Base-by-base conservation (phyloP, 2,888 invertebrate genomes). In the Drosophila percnosoma region DNA sequence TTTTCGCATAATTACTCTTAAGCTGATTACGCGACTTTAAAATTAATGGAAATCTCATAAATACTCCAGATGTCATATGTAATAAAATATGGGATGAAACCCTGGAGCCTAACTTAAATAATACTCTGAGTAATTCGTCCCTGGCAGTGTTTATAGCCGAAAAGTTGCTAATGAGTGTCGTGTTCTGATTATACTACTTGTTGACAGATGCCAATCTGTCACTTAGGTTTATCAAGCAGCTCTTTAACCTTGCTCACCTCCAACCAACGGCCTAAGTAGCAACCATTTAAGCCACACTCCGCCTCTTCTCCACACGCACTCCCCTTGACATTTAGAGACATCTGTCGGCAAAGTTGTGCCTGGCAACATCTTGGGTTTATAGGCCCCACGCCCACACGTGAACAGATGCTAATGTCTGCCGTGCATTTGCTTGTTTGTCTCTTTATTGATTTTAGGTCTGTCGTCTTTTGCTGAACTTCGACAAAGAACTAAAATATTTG, bases 321-420 rank as follows among this genome's bases (percentile, higher is more conserved):
- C 7, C 29, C 36, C 34, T 15, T 53, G 51, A 48, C 61, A 74
- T 63, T 81, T 68, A 59, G 68, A 57, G 68, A 62, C 54, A 75
- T 76, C 71, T 87, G 82, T 68, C 68, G 59, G 45, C 52, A 77
- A 83, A 83, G 54, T 87, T 84, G 71, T 63, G 57, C 64, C 78
- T 69, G 57, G 11, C 55, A 68, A 66, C 61, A 55, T 38, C 33
- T 48, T 15, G 31, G 21, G 27, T 36, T 72, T 70, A 48, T 69
- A 21, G 34, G 59, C 24, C n/a, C 27, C 29, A 55, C 33, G 24
- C 52, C 49, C 66, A 53, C 58, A 75, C 64, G 53, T 65, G 61
- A 52, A 21, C 42, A 36, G 45, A 54, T 66, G 53, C 21, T 33
- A 31, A 31, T 54, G 65, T 45, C 34, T 49, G 18, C 64, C 63